Evolutionary conservation across 2,113 vertebrate species (phyloP).

Genomic region (Ia io): DNA sequence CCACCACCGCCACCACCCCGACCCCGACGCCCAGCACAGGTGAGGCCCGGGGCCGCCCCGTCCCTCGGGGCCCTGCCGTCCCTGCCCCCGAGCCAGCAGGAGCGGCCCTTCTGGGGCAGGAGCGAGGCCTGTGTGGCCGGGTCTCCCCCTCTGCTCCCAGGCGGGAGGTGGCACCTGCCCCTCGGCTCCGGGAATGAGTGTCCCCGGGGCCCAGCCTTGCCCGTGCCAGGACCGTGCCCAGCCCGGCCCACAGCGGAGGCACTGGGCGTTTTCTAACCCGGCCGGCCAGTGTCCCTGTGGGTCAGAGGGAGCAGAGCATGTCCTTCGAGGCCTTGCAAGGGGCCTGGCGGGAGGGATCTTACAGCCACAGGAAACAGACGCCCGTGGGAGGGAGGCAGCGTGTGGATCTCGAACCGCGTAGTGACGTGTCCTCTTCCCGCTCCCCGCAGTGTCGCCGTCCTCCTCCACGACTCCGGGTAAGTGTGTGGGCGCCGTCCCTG

Average conservation of each 20-base stretch:
- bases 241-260: neutral
- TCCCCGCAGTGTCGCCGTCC: accelerated
- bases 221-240: too few relatives aligned
- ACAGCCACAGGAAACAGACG: neutral
- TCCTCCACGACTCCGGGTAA: neutral
- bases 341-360: neutral
- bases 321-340: too few relatives aligned
- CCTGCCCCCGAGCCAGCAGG: neutral
- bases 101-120: accelerated
- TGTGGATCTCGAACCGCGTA: accelerated
- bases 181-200: neutral
- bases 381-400: accelerated
- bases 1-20: neutral
- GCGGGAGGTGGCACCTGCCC: neutral
- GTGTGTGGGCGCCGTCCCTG: accelerated
- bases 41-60: neutral
- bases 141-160: neutral
- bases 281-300: neutral
- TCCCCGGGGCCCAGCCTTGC: neutral
- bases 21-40: neutral
- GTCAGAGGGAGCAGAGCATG: neutral
- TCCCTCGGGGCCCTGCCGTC: too few relatives aligned
- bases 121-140: neutral
- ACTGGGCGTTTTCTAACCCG: neutral
- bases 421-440: accelerated